These are phyloP conservation scores for Lasioglossum villosulum DNA, from an alignment of 2,888 invertebrate genomes.

Conservation along the genomic window DNA sequence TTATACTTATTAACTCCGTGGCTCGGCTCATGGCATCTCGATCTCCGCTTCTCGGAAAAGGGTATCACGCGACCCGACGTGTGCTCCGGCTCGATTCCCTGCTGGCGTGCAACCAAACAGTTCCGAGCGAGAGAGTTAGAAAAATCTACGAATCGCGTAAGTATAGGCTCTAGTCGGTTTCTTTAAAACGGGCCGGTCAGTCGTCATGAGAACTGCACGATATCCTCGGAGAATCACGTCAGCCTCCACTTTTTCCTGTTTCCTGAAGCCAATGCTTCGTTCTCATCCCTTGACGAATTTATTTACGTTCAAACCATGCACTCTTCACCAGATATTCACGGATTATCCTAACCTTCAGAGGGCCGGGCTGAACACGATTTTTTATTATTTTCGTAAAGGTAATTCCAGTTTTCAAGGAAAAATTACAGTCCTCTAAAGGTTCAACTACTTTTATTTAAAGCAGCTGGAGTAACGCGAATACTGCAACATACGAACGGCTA, in stretches of 20 bases:
- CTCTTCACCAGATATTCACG: not conserved
- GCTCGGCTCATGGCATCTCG: constrained; percentile 25
- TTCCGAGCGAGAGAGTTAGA: not conserved
- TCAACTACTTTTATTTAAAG: no score
- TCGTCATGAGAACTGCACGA: constrained; percentile 23
- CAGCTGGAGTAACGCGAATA: no score
- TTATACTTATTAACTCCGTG: constrained; percentile 53
- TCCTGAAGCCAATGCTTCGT: not conserved
- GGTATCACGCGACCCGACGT: constrained; percentile 39
- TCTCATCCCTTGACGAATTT: not conserved
- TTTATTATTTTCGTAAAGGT: no score
- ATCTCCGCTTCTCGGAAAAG: constrained; percentile 43
- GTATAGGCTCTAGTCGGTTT: constrained; percentile 11
- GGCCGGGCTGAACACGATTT: no score
- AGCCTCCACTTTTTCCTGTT: not conserved
- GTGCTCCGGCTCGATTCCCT: constrained; percentile 13
- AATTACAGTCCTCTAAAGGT: no score
- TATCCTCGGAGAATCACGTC: constrained; percentile 18
- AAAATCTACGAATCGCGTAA: constrained; percentile 24
- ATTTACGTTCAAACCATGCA: not conserved
- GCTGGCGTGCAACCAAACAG: constrained; percentile 26
- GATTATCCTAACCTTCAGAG: no score
- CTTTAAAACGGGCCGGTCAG: constrained; percentile 10
- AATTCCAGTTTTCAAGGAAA: no score
- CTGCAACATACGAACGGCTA: not conserved